These are phyloP conservation scores for Pilophorus perplexus DNA, from an alignment of 2,888 invertebrate genomes.

Conservation along the genomic window DNA sequence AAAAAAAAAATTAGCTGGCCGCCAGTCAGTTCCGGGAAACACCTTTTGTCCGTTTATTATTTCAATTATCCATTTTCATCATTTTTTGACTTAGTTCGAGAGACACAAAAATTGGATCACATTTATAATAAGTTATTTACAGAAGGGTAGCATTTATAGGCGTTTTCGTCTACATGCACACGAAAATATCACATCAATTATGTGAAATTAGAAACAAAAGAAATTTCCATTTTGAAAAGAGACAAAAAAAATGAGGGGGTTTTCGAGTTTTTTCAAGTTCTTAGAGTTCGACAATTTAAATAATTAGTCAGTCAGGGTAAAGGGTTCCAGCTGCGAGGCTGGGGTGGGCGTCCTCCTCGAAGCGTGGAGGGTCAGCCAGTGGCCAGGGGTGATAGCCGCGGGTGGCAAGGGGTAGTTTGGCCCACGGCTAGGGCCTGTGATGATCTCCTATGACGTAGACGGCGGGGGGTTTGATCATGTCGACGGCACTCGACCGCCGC, in stretches of 20 bases:
- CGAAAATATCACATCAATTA: constrained; percentile 37
- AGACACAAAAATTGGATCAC: constrained; percentile 32
- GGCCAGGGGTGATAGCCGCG: not conserved
- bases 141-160: constrained; percentile 9
- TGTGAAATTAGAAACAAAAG: not conserved
- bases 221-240: constrained; percentile 1
- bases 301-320: too few species aligned
- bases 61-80: constrained; percentile 6
- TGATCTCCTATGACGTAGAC: constrained; percentile 36
- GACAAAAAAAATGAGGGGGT: too few species aligned
- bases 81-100: constrained; percentile 37
- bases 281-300: constrained; percentile 33
- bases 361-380: too few species aligned
- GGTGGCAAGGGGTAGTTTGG: constrained; percentile 9
- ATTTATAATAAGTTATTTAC: constrained; percentile 32
- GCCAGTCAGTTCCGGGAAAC: constrained; percentile 41
- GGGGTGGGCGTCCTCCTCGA: too few species aligned
- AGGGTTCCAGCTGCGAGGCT: too few species aligned
- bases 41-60: constrained; percentile 34
- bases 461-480: constrained; percentile 25
- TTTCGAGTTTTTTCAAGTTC: not conserved
- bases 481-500: constrained; percentile 31
- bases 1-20: constrained; percentile 25
- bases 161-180: constrained; percentile 32
- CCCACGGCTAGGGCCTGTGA: constrained; percentile 35